Evolutionary conservation across 35 echinoderm and acorn worm genomes (phyloP).

Genomic region (Holothuria glaberrima): DNA sequence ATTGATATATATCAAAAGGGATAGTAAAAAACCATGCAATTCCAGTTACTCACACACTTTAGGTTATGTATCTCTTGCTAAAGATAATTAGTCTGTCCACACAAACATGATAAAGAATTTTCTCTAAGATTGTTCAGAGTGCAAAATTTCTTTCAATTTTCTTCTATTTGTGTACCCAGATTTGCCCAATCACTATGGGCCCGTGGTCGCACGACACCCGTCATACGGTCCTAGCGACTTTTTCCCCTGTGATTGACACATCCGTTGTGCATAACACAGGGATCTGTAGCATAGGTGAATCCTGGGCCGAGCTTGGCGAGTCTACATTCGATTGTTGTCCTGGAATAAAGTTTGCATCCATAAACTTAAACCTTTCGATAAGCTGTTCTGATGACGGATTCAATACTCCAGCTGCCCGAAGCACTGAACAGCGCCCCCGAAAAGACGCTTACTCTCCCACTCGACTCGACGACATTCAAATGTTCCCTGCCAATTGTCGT

Average conservation of each 20-base stretch:
- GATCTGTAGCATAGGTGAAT: not conserved
- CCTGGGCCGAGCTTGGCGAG: not conserved
- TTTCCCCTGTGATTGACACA: not conserved
- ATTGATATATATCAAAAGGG: too few species aligned
- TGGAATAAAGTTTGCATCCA: not conserved
- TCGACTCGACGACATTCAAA: not conserved
- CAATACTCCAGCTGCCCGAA: not conserved
- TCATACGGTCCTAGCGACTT: not conserved
- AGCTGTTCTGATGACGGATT: not conserved
- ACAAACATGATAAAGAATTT: too few species aligned
- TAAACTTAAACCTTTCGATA: not conserved
- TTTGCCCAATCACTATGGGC: constrained; percentile 6
- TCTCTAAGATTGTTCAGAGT: too few species aligned
- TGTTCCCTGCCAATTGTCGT: not conserved
- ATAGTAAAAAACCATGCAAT: too few species aligned
- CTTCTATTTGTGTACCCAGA: not conserved
- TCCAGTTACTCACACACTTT: too few species aligned
- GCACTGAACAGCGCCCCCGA: not conserved
- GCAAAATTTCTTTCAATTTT: not conserved
- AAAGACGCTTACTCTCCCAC: not conserved
- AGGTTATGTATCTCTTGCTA: too few species aligned
- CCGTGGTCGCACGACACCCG: constrained; percentile 31
- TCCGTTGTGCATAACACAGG: not conserved
- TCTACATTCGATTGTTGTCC: constrained; percentile 2
- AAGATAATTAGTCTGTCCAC: too few species aligned